Evolutionary conservation across 2,797 vertebrate genomes (phyloP).

Genomic region (Sciurus vulgaris): DNA sequence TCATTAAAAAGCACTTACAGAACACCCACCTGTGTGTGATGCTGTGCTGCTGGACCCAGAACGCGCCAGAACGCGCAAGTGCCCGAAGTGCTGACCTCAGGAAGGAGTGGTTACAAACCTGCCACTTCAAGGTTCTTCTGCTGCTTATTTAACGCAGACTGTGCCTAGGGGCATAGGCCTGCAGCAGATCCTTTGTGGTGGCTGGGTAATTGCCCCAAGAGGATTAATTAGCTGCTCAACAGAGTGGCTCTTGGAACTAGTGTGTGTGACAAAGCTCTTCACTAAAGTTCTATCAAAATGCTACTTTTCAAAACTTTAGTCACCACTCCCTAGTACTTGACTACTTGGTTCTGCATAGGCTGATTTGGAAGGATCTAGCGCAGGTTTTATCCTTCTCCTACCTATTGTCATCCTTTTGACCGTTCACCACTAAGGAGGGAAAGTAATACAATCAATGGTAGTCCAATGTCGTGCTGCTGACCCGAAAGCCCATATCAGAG

Average conservation of each 20-base stretch:
- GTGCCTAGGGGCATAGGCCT: slow-evolving; percentile 45
- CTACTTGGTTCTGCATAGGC: background rate
- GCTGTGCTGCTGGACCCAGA: slow-evolving; percentile 70
- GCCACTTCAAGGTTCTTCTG: slow-evolving; percentile 67
- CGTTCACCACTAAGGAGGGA: background rate
- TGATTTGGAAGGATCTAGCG: background rate
- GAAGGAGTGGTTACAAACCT: slow-evolving; percentile 49
- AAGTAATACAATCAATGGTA: background rate
- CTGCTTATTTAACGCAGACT: slow-evolving; percentile 60
- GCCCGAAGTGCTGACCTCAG: slow-evolving; percentile 69
- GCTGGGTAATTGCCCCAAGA: slow-evolving; percentile 77
- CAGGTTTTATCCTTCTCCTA: background rate
- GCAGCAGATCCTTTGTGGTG: slow-evolving; percentile 63
- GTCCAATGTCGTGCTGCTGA: background rate
- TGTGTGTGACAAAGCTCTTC: slow-evolving; percentile 55
- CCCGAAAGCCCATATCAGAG: background rate
- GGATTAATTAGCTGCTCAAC: slow-evolving; percentile 78
- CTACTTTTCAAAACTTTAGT: slow-evolving; percentile 46
- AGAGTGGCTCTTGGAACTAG: slow-evolving; percentile 53
- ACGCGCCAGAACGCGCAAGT: background rate
- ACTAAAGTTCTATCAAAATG: slow-evolving; percentile 70
- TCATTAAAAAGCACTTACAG: slow-evolving; percentile 85
- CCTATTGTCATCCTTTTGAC: background rate
- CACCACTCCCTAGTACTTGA: background rate
- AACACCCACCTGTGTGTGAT: slow-evolving; percentile 74